These are phyloP conservation scores for Archips xylosteana DNA, from an alignment of 2,888 invertebrate genomes.

Conservation along the genomic window DNA sequence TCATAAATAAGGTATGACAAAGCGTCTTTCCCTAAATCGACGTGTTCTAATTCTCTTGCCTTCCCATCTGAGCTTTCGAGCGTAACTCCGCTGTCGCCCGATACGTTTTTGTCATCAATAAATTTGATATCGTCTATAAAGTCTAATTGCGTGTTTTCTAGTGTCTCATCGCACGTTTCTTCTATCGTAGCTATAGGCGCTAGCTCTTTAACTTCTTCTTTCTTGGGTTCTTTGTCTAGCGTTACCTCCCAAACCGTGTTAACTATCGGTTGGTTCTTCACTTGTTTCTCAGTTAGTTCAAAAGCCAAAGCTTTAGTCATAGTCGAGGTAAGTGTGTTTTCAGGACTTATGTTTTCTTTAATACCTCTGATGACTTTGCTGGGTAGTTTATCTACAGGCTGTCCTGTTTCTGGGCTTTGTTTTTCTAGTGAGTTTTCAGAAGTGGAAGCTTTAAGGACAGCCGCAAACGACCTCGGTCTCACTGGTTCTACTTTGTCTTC, in stretches of 20 bases:
- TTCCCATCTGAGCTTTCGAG: conserved; percentile 47
- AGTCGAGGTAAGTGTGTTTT: conserved; percentile 83
- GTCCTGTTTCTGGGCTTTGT: conserved; percentile 75
- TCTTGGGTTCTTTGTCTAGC: conserved; percentile 59
- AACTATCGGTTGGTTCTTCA: conserved; percentile 59
- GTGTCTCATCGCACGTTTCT: conserved; percentile 69
- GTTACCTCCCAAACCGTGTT: conserved; percentile 61
- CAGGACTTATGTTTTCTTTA: conserved; percentile 87
- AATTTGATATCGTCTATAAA: conserved; percentile 69
- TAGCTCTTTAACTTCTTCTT: conserved; percentile 64
- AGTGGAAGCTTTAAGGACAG: conserved; percentile 76
- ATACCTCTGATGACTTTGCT: conserved; percentile 85
- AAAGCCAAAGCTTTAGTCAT: conserved; percentile 72
- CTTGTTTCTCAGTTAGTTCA: conserved; percentile 67
- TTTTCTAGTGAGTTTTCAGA: conserved; percentile 77
- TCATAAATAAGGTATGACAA: conserved; percentile 74
- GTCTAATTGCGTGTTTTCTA: conserved; percentile 60
- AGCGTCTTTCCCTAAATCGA: conserved; percentile 78
- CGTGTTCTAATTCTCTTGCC: conserved; percentile 55
- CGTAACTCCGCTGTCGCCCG: conserved; percentile 51
- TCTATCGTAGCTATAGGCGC: conserved; percentile 80
- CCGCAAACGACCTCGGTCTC: conserved; percentile 75
- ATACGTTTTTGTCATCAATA: conserved; percentile 53
- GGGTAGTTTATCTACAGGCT: conserved; percentile 80
- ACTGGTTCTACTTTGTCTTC: conserved; percentile 58